These are phyloP conservation scores for Caenorhabditis remanei DNA, from an alignment of 1,140 invertebrate species.

Conservation along the genomic window DNA sequence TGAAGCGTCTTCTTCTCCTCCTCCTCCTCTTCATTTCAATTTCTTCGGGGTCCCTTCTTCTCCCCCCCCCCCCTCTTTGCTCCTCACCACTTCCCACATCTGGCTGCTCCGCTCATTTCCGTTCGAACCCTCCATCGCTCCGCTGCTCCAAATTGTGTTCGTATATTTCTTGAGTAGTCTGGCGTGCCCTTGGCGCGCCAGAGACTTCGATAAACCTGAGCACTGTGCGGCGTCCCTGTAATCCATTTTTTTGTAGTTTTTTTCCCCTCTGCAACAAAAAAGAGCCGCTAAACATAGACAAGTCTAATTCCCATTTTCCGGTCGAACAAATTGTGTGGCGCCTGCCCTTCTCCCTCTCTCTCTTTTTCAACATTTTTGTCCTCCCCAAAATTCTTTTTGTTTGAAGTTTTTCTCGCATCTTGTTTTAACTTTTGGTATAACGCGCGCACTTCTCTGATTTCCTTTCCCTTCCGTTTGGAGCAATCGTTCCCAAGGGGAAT, in stretches of 20 bases:
- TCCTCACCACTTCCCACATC: conserved; percentile 26
- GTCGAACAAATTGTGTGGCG: conserved; percentile 51
- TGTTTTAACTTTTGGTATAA: conserved; percentile 21
- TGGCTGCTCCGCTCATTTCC: conserved; percentile 52
- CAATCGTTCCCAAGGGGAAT: conserved; percentile 28
- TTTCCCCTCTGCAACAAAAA: not conserved
- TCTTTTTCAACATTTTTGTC: conserved; percentile 30
- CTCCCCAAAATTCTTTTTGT: not conserved
- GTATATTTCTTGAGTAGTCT: not conserved
- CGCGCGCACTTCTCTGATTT: conserved; percentile 33
- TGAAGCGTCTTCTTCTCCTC: conserved; percentile 46
- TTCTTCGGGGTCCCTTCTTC: not conserved
- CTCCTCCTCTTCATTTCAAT: conserved; percentile 51
- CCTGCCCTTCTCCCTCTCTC: not conserved
- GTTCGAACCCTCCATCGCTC: conserved; percentile 15
- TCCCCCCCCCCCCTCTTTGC: not conserved
- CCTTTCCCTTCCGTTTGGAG: not conserved
- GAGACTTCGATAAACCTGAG: too few relatives aligned
- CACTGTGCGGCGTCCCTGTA: too few relatives aligned
- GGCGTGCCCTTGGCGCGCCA: too few relatives aligned
- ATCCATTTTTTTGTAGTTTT: not conserved
- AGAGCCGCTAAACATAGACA: conserved; percentile 31
- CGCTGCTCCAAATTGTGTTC: conserved; percentile 34
- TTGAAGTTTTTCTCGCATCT: conserved; percentile 6
- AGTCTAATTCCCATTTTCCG: conserved; percentile 53